Base-by-base conservation (phyloP, 2,888 invertebrate genomes). In the Drosophila anceps region DNA sequence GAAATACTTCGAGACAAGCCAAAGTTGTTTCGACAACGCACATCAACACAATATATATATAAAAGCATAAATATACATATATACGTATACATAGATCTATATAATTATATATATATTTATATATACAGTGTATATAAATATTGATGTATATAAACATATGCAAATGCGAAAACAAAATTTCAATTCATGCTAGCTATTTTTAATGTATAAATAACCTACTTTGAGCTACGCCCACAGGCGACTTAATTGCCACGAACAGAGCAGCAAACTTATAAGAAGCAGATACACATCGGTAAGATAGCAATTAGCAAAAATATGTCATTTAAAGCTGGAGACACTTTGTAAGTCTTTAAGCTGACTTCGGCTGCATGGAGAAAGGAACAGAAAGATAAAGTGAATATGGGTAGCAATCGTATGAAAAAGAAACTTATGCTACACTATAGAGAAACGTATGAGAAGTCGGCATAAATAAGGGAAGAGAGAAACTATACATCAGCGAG, bases 1-100 rank as follows among this genome's bases (percentile, higher is more conserved):
- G 54, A 73, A 84, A 84, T 88, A 86, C 84, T 84, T 89, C 87
- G 76, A 81, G 79, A 69, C 69, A 70, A 66, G 43, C 69, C 50
- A 76, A 87, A 89, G 82, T 84, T 88, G 69, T 65, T 76, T 44
- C 64, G 59, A 58, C 65, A 65, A 64, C 64, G 55, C 43, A 41
- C 39, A 62, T 18, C 57, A 41, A 53, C 27, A 53, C 10, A 41
- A 53, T 9, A 53, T 31, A 31, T 31, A 50, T 31, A 31, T 31
- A 50, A 13, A 0, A 50, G 31, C 13, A 59, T 10, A 12, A 20
- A 27, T 10, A 41, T 6, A 58, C 1, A 66, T 37, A 41, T 29
- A n/a, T 27, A 27, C 12, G 24, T 12, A 31, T 1, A 10, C 18
- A 20, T 37, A 31, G 1, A 33, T 1, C 31, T 2, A 53, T 0